Evolutionary conservation across 2,888 invertebrate species (phyloP), one percentile per base, ranked within the genome.

Genomic region (Lasioglossum morio): DNA sequence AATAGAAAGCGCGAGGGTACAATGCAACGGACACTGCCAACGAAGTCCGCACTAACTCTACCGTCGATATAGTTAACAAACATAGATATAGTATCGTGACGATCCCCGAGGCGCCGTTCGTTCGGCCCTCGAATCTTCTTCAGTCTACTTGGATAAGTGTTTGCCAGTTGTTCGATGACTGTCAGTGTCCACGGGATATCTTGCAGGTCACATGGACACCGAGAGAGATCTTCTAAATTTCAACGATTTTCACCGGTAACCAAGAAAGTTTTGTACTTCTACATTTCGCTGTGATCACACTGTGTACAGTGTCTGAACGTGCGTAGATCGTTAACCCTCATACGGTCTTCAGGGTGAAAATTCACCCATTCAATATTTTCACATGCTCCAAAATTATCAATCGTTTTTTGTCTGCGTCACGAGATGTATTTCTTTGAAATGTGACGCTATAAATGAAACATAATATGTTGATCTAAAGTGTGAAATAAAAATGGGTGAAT

Each of bases 1-100:
- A 66, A 66, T 23, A 66, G 16, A 66, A 66, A 66, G 66, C 66
- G 66, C 66, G 34, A 66, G 66, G 66, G 19, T 66, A 66, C 66
- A 34, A 66, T 66, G 66, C 34, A 23, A 66, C 66, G 30, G 30
- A 60, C 27, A 27, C 16, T 66, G 66, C 34, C 19, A 66, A 30
- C 8, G 19, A 48, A 60, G 19, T 73, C 84, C 74, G 48, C 73
- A 48, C 73, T 86, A 87, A 66, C 46, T 80, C 87, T 87, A 80
- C 72, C 46, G 66, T 72, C 53, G 43, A 75, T 87, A 82, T 40
- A 40, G 73, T 86, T 46, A 82, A 88, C 84, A 82, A 88, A 88
- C 80, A 85, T 88, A 86, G 82, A 87, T 87, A 85, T 86, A 34
- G 87, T 87, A 88, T 85, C 85, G 77, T 82, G 83, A 87, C 86